Base-by-base conservation (phyloP, 2,797 vertebrate genomes). In the Myotis vivesi region DNA sequence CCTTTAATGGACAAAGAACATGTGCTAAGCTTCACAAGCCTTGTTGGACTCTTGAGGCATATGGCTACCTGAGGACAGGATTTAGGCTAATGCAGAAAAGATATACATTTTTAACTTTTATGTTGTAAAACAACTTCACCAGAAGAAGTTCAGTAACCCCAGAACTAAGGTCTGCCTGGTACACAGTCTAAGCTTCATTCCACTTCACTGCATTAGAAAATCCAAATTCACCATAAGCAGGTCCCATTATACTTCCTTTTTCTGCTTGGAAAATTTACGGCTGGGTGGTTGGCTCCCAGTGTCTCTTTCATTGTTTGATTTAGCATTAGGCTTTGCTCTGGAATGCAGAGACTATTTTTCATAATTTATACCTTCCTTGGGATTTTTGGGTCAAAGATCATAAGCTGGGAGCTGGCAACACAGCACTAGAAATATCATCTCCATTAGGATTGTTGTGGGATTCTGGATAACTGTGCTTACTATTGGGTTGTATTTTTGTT, bases 311-410 rank as follows among this genome's bases (percentile, higher is more conserved):
- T 64, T 86, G 41, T 80, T 80, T 87, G 30, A 92, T 46, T 94
- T 89, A 93, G 44, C 82, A 94, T 53, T 77, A 89, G 66, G 5
- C n/a, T 69, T 75, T 79, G 38, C 23, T 87, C 59, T 96, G 64
- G 62, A 92, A 20, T 80, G 1, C 44, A 71, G 33, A 84, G 30
- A 51, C 33, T 57, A 57, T 64, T 92, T 96, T 93, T 94, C 66
- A 77, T 89, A 87, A 64, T 85, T 55, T 94, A 62, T 90, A 84
- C 25, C 15, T 91, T 84, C 81, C 30, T 59, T 84, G 38, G 91
- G 71, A 36, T 91, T 92, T 96, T 90, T 25, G 75, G 66, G 69
- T 95, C 33, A 90, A 92, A 91, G 66, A 83, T 72, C 30, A 36
- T 83, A 96, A 87, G 2, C 38, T 92, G 41, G 57, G 41, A 66